phyloP scores from a whole-genome alignment of 2,888 invertebrate species.

The Ommatoiulus sabulosus region DNA sequence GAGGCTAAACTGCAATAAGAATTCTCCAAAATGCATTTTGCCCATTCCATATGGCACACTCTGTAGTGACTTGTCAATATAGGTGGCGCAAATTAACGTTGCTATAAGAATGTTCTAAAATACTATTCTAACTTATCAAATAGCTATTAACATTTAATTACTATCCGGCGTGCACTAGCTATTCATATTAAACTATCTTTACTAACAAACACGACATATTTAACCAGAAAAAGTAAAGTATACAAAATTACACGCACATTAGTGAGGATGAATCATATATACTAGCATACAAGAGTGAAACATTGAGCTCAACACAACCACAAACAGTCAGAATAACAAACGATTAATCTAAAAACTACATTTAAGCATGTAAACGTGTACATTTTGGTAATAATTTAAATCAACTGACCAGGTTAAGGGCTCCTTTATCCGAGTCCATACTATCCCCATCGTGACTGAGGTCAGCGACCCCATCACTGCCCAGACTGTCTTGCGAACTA shows the following conservation, averaged over 20 bases:
- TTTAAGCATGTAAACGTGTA: neutral
- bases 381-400: neutral
- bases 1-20: too few species aligned
- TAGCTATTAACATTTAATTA: neutral
- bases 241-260: too few species aligned
- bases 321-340: neutral
- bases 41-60: too few species aligned
- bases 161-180: neutral
- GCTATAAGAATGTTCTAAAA: too few species aligned
- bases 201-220: neutral
- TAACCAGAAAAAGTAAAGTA: neutral
- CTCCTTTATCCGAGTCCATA: slow-evolving; percentile 74
- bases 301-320: neutral
- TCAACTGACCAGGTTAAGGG: slow-evolving; percentile 74
- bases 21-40: too few species aligned
- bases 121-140: too few species aligned
- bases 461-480: slow-evolving; percentile 72
- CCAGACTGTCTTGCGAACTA: slow-evolving; percentile 74
- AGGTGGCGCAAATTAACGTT: too few species aligned
- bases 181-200: neutral
- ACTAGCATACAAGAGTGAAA: neutral
- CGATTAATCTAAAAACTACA: neutral
- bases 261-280: too few species aligned
- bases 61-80: too few species aligned
- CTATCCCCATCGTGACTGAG: slow-evolving; percentile 67